These are phyloP conservation scores for Lophochroa leadbeateri DNA, from an alignment of 2,113 vertebrate genomes.

Conservation along the genomic window DNA sequence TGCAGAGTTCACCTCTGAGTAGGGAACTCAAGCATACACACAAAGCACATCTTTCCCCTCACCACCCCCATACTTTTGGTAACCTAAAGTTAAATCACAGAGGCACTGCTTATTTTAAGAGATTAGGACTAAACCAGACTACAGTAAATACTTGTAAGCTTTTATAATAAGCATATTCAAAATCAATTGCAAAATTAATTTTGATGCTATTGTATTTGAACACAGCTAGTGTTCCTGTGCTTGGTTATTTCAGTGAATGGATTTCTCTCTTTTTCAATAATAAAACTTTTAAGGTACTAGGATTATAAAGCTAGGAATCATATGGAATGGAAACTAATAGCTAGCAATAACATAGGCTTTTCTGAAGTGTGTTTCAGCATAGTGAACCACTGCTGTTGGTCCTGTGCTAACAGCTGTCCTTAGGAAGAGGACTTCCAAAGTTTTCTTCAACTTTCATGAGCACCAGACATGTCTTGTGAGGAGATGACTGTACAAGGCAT, in stretches of 20 bases:
- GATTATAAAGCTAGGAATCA: neutral
- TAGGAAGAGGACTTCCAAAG: neutral
- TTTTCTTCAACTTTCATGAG: rapidly evolving
- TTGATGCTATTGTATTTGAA: neutral
- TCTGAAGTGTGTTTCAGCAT: neutral
- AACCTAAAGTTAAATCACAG: neutral
- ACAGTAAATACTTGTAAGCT: neutral
- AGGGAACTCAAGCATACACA: neutral
- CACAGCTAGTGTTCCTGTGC: neutral
- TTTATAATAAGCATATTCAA: neutral
- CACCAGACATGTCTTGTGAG: rapidly evolving
- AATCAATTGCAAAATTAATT: neutral
- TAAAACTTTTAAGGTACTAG: neutral
- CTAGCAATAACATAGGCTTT: neutral
- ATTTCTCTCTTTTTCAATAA: neutral
- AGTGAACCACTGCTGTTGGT: neutral
- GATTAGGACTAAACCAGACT: neutral
- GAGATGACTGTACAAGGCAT: neutral
- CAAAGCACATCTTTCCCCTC: neutral
- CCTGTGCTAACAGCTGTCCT: neutral
- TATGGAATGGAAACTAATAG: neutral
- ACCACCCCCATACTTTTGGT: neutral
- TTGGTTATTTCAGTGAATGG: neutral
- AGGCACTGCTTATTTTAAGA: neutral
- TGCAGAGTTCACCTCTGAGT: neutral